phyloP scores from a whole-genome alignment of 1,140 invertebrate genomes.

The Theocolax elegans region DNA sequence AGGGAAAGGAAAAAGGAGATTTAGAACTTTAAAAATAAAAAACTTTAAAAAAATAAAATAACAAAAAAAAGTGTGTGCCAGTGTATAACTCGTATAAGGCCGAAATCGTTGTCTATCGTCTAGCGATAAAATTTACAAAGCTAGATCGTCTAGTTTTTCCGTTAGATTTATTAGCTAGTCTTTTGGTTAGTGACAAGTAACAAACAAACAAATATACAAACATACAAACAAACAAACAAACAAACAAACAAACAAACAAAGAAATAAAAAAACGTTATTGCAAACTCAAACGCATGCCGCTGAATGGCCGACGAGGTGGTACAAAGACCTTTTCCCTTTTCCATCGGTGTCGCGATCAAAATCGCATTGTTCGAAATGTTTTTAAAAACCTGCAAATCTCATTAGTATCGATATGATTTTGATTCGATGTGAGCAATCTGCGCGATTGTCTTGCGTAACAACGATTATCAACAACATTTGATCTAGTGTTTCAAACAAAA shows the following conservation, averaged over 20 bases:
- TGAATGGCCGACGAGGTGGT: conserved; percentile 1
- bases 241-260: conserved; percentile 10
- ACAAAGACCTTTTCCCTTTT: too few relatives aligned
- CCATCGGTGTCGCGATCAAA: too few relatives aligned
- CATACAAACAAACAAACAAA: conserved; percentile 12
- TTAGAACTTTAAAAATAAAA: not conserved
- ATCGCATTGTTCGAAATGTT: too few relatives aligned
- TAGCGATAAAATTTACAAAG: conserved; percentile 25
- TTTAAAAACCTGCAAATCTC: too few relatives aligned
- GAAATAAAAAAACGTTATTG: conserved; percentile 11
- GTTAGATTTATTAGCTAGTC: conserved; percentile 33
- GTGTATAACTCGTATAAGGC: conserved; percentile 35
- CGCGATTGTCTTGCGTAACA: too few relatives aligned
- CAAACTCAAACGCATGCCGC: conserved; percentile 5
- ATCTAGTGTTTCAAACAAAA: too few relatives aligned
- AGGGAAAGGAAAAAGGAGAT: not conserved
- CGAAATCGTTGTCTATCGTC: conserved; percentile 37
- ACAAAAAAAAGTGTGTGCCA: conserved; percentile 32
- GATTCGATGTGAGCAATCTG: too few relatives aligned
- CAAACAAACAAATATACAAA: not conserved
- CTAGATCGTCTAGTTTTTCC: conserved; percentile 36
- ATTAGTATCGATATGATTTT: too few relatives aligned
- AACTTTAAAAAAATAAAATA: conserved; percentile 5
- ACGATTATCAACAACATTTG: too few relatives aligned
- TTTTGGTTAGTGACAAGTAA: conserved; percentile 28